Conservation (phyloP, 2,113 vertebrate genomes). For the Cygnus atratus region DNA sequence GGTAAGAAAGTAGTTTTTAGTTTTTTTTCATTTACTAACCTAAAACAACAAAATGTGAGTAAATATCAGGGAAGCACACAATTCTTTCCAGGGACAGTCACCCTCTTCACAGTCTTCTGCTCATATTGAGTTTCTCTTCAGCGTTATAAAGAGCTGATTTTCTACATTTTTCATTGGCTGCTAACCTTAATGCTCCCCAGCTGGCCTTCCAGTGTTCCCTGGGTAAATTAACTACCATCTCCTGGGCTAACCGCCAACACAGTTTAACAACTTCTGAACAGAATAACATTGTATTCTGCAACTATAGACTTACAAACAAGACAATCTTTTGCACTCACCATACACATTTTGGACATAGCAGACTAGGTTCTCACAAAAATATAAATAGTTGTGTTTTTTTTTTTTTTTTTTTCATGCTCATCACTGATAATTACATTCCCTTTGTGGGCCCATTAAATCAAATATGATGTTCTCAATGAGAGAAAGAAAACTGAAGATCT, state of each 20-base stretch:
- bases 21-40: neutral
- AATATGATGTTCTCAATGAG: neutral
- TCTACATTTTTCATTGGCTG: neutral
- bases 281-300: neutral
- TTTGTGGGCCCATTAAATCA: neutral
- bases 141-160: neutral
- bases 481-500: neutral
- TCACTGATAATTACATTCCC: neutral
- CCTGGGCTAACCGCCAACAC: neutral
- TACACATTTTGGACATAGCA: neutral
- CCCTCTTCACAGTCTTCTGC: neutral
- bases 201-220: neutral
- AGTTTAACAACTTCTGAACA: neutral
- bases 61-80: neutral
- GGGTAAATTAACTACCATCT: neutral
- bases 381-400: neutral
- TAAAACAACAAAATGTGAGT: neutral
- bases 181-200: neutral
- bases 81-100: neutral
- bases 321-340: neutral
- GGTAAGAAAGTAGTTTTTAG: neutral
- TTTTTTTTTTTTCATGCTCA: neutral
- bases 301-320: neutral
- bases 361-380: neutral
- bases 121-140: neutral